Base-by-base conservation (phyloP, 2,797 vertebrate genomes). In the Sebastes nivosus region DNA sequence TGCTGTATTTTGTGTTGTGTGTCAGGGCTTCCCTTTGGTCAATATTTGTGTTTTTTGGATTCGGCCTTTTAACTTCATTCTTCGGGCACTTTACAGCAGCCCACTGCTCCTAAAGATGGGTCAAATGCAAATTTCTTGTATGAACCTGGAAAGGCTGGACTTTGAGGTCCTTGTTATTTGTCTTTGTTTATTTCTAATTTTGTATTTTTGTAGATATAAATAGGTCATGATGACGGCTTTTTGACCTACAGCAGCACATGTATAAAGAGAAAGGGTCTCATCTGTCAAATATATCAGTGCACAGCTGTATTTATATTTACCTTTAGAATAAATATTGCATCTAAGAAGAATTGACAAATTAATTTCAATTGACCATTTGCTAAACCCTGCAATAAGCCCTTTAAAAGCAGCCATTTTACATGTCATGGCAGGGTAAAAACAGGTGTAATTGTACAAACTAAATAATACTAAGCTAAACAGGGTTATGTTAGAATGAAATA, bases 111-210 rank as follows among this genome's bases (percentile, higher is more conserved):
- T 46, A 18, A 46, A 18, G 16, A 46, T 46, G 42, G 42, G 3
- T 20, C 42, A 20, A 46, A 46, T 46, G 7, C 42, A 46, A 8
- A 46, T 46, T 18, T 46, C 16, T 8, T 0, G 16, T 46, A 46
- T 2, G 16, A 2, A 18, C 16, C 16, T 46, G 42, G 27, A 16
- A 67, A 13, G 5, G 22, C 20, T 69, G 20, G 64, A 60, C n/a
- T 68, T 66, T 52, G 13, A 79, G 55, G 57, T 68, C 46, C 7
- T 46, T 22, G 4, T 61, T 54, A 68, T 76, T 52, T 59, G 9
- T 70, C 55, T 73, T 73, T 65, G n/a, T 34, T 67, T 69, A 36
- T 61, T 75, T 74, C 10, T 30, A 27, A 64, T 38, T 50, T 50
- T 46, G 8, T 52, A 0, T 6, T 14, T 67, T 72, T 38, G n/a